Conservation (phyloP, 2,797 vertebrate species). For the Harpagifer antarcticus region DNA sequence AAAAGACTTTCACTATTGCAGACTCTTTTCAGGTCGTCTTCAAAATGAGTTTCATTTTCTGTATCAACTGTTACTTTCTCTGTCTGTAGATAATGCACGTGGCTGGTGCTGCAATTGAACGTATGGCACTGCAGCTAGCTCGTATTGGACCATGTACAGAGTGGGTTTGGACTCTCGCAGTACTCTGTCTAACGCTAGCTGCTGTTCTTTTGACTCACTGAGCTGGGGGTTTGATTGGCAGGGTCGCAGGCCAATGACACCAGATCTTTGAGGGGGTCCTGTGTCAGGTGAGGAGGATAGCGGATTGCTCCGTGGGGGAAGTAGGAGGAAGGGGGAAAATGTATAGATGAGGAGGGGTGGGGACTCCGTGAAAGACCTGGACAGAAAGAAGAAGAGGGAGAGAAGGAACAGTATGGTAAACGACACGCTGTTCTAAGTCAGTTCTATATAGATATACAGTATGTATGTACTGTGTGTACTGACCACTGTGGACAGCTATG, state of each 20-base stretch:
- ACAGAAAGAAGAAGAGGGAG: neutral
- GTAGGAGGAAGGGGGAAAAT: conserved; percentile 94
- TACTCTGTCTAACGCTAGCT: neutral
- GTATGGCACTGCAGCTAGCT: neutral
- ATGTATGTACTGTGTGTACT: conserved; percentile 53
- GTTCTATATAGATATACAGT: neutral
- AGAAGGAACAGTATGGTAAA: conserved; percentile 10
- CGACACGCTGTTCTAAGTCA: neutral
- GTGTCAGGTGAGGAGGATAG: conserved; percentile 95
- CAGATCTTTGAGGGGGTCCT: conserved; percentile 96
- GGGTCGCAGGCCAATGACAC: conserved; percentile 97
- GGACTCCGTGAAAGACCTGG: conserved; percentile 93
- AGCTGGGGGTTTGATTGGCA: conserved; percentile 91
- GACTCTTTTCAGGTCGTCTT: neutral
- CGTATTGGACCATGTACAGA: neutral
- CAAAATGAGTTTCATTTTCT: neutral
- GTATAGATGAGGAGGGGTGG: conserved; percentile 93
- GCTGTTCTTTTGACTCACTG: conserved; percentile 85
- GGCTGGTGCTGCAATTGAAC: neutral
- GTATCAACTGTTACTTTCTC: too few relatives aligned
- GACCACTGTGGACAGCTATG: conserved; percentile 98
- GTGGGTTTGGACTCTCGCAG: too few relatives aligned
- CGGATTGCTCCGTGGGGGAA: conserved; percentile 95
- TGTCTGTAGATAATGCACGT: neutral
- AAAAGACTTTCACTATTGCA: too few relatives aligned